Evolutionary conservation across 2,888 invertebrate species (phyloP), one percentile per base, ranked within the genome.

Genomic region (Eupithecia exiguata): DNA sequence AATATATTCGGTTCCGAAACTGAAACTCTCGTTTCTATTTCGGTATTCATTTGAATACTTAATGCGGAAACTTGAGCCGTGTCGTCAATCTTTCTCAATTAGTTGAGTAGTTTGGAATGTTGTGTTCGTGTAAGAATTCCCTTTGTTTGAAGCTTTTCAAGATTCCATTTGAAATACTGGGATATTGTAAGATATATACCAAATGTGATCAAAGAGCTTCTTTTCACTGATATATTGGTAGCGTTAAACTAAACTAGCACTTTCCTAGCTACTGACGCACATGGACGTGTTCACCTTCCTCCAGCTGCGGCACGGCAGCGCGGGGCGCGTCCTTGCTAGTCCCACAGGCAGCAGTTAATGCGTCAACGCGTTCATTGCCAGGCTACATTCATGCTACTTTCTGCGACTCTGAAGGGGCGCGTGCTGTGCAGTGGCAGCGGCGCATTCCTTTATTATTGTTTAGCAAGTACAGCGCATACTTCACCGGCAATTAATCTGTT

Each of bases 81-180:
- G 63, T 36, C 36, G 58, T 70, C 61, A 67, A 70, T 67, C 67
- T 70, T 66, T 63, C 38, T 63, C 53, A 69, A 63, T 69, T 72
- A 72, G 49, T 30, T 67, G 43, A 36, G 53, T 40, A 58, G 25
- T 49, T 62, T 9, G 46, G 67, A 67, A 71, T 67, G 46, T 70
- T 46, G 63, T 46, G 46, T 65, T 67, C 71, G 71, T 71, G 67
- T 58, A 67, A 53, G 58, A 71, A 71, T 67, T 71, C 10, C 49
- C 38, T 58, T 46, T 63, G 25, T 67, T 58, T 30, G 38, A 58
- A 25, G 69, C 69, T 53, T 53, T 68, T 53, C 16, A 1, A 30
- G 36, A 61, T 21, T 40, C 16, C 12, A 38, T 21, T 25, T 53
- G 58, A 46, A 46, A 58, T 53, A 21, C 53, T 53, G 53, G 21